Evolutionary conservation across 2,113 vertebrate genomes (phyloP).

Genomic region (Clinocottus analis): DNA sequence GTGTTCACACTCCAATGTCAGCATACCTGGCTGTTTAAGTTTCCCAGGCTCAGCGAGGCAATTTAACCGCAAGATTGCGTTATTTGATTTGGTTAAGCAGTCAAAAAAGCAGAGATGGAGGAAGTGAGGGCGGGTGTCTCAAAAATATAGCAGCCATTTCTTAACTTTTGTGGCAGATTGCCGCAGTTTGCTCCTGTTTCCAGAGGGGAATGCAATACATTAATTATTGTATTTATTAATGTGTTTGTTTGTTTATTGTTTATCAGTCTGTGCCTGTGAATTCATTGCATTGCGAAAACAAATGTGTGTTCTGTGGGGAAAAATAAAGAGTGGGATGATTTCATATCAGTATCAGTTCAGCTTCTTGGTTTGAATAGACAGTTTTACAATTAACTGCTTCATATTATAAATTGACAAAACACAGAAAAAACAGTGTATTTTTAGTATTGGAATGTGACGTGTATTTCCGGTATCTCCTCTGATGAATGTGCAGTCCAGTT

Average conservation of each 20-base stretch:
- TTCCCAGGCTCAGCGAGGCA: background rate
- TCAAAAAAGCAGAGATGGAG: slow-evolving; percentile 48
- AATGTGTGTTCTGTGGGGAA: background rate
- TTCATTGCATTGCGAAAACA: background rate
- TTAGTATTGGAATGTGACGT: background rate
- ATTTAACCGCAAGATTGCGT: slow-evolving; percentile 35
- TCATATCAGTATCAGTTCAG: background rate
- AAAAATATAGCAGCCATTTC: slow-evolving; percentile 7
- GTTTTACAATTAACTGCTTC: background rate
- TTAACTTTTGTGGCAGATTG: too few species aligned
- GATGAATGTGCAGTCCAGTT: background rate
- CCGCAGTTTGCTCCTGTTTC: slow-evolving; percentile 7
- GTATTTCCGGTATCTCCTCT: background rate
- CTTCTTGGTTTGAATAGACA: background rate
- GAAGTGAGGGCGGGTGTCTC: slow-evolving; percentile 16
- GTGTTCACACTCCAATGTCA: background rate
- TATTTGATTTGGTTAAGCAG: slow-evolving; percentile 49
- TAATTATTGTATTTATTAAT: slow-evolving; percentile 22
- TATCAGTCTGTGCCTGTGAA: background rate
- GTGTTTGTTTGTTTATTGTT: slow-evolving; percentile 38
- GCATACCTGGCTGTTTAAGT: background rate
- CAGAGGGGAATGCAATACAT: background rate
- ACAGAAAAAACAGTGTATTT: background rate
- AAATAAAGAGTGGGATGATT: slow-evolving; percentile 4
- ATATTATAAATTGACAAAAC: background rate